Evolutionary conservation across 2,113 vertebrate species (phyloP).

Genomic region (Cheirogaleus medius): DNA sequence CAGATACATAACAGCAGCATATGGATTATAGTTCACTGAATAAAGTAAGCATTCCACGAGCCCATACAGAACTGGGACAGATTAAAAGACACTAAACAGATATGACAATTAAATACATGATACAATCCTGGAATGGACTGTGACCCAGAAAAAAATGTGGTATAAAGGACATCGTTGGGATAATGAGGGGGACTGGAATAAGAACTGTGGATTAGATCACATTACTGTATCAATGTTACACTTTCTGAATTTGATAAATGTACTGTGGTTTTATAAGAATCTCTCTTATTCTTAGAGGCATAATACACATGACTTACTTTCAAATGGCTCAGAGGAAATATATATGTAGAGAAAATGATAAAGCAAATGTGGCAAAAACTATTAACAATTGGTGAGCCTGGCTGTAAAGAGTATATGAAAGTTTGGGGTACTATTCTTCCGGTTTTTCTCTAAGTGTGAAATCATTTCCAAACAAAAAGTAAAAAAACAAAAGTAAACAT

Average conservation of each 20-base stretch:
- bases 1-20: background rate
- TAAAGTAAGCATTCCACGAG: background rate
- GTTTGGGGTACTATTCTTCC: too few relatives aligned
- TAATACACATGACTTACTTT: background rate
- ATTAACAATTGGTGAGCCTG: background rate
- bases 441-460: background rate
- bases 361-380: background rate
- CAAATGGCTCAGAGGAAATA: background rate
- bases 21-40: background rate
- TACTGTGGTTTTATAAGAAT: background rate
- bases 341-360: background rate
- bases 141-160: background rate
- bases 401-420: background rate
- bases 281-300: background rate
- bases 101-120: background rate
- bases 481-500: slow-evolving; percentile 3
- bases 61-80: background rate
- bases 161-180: background rate
- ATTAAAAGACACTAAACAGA: background rate
- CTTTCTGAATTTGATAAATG: background rate
- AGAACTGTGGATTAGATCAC: background rate
- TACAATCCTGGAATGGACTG: background rate
- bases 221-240: background rate
- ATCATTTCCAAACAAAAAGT: background rate
- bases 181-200: background rate